Base-by-base conservation (phyloP, 35 echinoderm and acorn worm species). In the Anneissia japonica region DNA sequence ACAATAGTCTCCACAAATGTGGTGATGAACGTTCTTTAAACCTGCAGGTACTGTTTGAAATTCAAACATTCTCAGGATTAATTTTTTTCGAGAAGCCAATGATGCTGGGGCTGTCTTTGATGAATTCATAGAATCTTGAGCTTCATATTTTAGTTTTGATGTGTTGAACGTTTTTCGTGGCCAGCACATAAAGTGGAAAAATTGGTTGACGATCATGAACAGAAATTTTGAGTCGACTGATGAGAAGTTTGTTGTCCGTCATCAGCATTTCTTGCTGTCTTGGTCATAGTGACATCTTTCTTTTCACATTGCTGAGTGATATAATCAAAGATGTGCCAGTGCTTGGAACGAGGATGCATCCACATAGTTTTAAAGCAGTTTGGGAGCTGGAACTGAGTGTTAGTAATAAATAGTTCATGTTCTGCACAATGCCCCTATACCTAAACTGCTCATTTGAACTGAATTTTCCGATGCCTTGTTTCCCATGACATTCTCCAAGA, bases 291-390 rank as follows among this genome's bases (percentile, higher is more conserved):
- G 3, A 85, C 73, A 12, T 10, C 23, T 30, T 28, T 43, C 56
- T 32, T 85, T 4, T 11, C 83, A 32, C 14, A 43, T 74, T 32
- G 0, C 12, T 73, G 51, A 32, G 83, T 51, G 14, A 86, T 35
- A 38, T 77, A 86, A 72, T 77, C 72, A 32, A 86, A 28, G 72
- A 86, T 43, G n/a, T 75, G 37, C 84, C 84, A 86, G 23, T 75
- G 84, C 37, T 86, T 86, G 12, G 51, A n/a, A n/a, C n/a, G n/a
- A 84, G 82, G 82, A 23, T 84, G 40, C 36, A 72, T 51, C 41
- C 40, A 31, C 26, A 0, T 16, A 26, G n/a, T 72, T 73, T 45
- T 72, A 19, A 32, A 64, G 21, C 51, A 26, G 41, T 31, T 84
- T 36, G 31, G 26, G 9, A 85, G 46, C 34, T 85, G 45, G 64